A percentile compares a stretch with the other conserved stretches of the same genome.
Conservation (phyloP, 2,113 vertebrate species). For the Macrotus californicus region DNA sequence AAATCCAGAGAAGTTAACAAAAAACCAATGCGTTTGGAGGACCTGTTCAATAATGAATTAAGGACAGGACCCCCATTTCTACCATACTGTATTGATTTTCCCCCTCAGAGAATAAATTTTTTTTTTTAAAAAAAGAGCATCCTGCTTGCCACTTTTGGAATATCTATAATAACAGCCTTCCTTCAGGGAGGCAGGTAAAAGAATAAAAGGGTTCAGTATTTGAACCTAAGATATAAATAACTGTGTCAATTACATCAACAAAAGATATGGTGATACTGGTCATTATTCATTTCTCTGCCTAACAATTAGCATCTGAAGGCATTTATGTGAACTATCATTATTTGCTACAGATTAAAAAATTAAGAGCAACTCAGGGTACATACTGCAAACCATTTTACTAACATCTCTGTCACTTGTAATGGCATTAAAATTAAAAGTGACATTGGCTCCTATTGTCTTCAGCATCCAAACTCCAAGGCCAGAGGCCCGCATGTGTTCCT, state of each 20-base stretch:
- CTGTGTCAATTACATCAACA: neutral
- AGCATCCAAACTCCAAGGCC: neutral
- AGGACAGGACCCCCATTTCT: slow-evolving; percentile 11
- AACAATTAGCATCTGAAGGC: neutral
- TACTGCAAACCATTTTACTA: neutral
- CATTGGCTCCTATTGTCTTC: neutral
- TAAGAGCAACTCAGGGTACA: neutral
- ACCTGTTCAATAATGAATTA: slow-evolving; percentile 56
- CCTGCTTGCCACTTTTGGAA: slow-evolving; percentile 16
- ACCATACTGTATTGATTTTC: neutral
- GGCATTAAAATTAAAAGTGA: neutral
- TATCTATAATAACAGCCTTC: slow-evolving; percentile 8
- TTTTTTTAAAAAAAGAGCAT: neutral
- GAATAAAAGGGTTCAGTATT: neutral
- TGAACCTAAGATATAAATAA: neutral
- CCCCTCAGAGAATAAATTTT: neutral
- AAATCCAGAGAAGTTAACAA: slow-evolving; percentile 54
- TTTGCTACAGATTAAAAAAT: neutral
- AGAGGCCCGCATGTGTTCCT: neutral
- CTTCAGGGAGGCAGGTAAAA: neutral
- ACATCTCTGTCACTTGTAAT: neutral
- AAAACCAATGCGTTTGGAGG: slow-evolving; percentile 29
- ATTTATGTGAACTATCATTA: slow-evolving; percentile 35
- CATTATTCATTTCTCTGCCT: slow-evolving; percentile 3
- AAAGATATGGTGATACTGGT: neutral